A percentile compares a stretch with the other conserved stretches of the same genome.
Evolutionary conservation across 2,888 invertebrate species (phyloP).

Genomic region (Mongoloraphidia duomilia): DNA sequence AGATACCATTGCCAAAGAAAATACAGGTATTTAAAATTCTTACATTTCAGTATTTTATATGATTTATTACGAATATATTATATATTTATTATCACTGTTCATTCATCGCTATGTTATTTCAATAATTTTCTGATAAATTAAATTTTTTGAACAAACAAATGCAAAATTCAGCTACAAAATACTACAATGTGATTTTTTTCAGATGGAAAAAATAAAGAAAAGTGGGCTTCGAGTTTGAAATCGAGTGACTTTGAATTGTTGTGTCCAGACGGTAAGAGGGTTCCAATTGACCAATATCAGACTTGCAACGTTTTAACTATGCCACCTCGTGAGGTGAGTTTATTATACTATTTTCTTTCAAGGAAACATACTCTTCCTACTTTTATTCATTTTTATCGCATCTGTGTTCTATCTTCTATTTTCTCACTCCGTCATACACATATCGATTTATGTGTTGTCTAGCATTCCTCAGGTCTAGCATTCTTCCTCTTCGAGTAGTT

Average conservation of each 20-base stretch:
- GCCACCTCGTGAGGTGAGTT: slow-evolving; percentile 38
- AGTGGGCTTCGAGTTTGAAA: slow-evolving; percentile 32
- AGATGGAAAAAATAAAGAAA: slow-evolving; percentile 43
- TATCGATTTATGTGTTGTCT: too few species aligned
- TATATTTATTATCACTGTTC: too few species aligned
- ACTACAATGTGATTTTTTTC: slow-evolving; percentile 2
- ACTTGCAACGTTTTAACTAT: slow-evolving; percentile 47
- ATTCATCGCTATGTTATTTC: not conserved
- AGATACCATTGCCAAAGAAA: slow-evolving; percentile 43
- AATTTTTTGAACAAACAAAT: not conserved
- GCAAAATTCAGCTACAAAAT: not conserved
- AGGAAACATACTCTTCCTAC: not conserved
- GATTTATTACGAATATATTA: too few species aligned
- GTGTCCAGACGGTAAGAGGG: slow-evolving; percentile 46
- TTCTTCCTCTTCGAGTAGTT: too few species aligned
- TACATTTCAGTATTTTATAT: not conserved
- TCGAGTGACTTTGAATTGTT: slow-evolving; percentile 43
- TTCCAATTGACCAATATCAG: slow-evolving; percentile 34
- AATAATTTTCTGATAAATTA: not conserved
- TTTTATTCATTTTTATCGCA: not conserved
- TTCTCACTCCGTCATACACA: too few species aligned
- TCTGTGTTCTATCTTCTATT: too few species aligned
- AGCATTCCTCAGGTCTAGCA: too few species aligned
- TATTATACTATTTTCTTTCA: not conserved
- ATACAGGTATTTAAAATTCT: slow-evolving; percentile 23